Base-by-base conservation (phyloP, 1,140 invertebrate species). In the Chironomus tepperi region DNA sequence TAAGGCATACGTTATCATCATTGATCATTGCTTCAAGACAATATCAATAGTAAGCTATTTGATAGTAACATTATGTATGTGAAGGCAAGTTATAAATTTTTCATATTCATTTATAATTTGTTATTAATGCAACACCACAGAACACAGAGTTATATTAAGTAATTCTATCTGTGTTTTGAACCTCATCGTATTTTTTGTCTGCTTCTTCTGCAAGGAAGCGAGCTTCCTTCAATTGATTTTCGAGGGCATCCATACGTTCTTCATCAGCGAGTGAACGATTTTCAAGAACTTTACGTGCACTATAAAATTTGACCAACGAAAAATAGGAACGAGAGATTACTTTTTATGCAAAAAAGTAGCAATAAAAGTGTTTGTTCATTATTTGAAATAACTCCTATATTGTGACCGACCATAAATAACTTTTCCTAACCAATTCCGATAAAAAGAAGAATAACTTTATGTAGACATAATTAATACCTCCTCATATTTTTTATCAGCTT, bases 171-270 rank as follows among this genome's bases (percentile, higher is more conserved):
- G 73, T 12, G 24, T 73, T 78, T 81, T 80, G 85, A 89, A 98
- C 98, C 97, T 99, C 98, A 94, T 99, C 98, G 88, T 99, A 99
- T 98, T 99, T 99, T 88, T 98, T 95, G 90, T 99, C 98, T 83
- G 98, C 98, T 87, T 99, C 98, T 87, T 99, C 98, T 85, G 98
- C 97, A 83, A 99, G 90, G 90, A 98, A 97, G 85, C 97, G 92
- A 84, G 98, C 97, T 86, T 99, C 98, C 88, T 99, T 99, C 83
- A 99, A 89, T 86, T 99, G 97, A 86, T 94, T 96, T 85, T 99
- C 98, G 83, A 99, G 89, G 82, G 93, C 92, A 84, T 99, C 97
- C 93, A 99, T 98, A 84, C 97, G 95, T 88, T 99, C 98, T 85
- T 99, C 98, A 92, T 99, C 98, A 81, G 95, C 93, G 89, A 99